Base-by-base conservation (phyloP, 2,113 vertebrate species). In the Buteo buteo region DNA sequence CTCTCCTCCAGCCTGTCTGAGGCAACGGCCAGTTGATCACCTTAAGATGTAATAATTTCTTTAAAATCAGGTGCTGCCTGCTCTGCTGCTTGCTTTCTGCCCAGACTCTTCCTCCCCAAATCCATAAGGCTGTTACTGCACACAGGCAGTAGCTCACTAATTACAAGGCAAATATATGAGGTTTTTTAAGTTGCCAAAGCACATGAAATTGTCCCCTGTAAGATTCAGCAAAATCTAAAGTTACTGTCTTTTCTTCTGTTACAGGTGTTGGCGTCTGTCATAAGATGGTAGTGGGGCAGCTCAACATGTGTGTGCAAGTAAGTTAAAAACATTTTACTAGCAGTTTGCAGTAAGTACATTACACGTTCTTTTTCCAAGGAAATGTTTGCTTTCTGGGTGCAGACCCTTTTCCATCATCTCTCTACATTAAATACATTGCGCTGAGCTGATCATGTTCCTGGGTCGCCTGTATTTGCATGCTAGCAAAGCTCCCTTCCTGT, bases 341-440 rank as follows among this genome's bases (percentile, higher is more conserved):
- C 36, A 13, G 24, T 71, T 67, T 72, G 58, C 81, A 62, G 1
- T 7, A 12, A 55, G 8, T 22, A 0, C 28, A 0, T 84, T 19
- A 20, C 15, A 26, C 11, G 1, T 34, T 18, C 29, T 36, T 67
- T 29, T 47, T 6, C 29, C 29, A 4, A 6, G 6, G 50, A 15
- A 58, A 22, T 10, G 5, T 13, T 57, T 38, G 19, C 10, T 83
- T 36, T 45, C 32, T 6, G 45, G 21, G 40, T 31, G 24, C 67
- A 55, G 45, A 31, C 14, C 66, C 36, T 38, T 71, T 49, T 16
- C 67, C 57, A 40, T 20, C 26, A 16, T 12, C 59, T 44, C 22
- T 32, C 11, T 31, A 1, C 22, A 3, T n/a, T 34, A 29, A 66
- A 52, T 19, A 3, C 2, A 0, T 57, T 26, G 19, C n/a, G 1